Percentiles rank a stretch among this genome's conserved stretches.
phyloP scores from a whole-genome alignment of 2,113 vertebrate species.

The Tylochromis polylepis region DNA sequence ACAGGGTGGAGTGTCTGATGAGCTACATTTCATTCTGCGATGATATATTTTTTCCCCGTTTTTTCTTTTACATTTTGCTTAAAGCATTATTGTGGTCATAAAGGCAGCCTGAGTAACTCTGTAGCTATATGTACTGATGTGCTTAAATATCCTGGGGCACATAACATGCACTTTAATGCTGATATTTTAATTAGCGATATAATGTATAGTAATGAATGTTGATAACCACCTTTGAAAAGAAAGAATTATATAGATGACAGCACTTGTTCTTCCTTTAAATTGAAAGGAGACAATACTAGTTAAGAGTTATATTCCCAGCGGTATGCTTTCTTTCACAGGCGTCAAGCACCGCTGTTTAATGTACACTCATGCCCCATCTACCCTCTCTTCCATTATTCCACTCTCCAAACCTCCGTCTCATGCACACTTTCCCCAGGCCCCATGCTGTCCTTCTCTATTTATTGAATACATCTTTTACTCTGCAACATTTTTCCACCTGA shows the following conservation, averaged over 20 bases:
- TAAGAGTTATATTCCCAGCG: conserved; percentile 94
- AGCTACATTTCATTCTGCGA: neutral
- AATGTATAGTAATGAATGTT: neutral
- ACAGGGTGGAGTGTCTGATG: neutral
- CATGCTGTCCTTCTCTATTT: conserved; percentile 98
- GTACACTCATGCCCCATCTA: conserved; percentile 99
- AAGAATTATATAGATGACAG: conserved; percentile 82
- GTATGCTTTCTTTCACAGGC: conserved; percentile 86
- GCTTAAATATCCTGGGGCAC: neutral
- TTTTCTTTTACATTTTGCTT: neutral
- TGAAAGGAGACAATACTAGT: conserved; percentile 96
- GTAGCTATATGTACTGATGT: neutral
- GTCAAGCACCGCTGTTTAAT: conserved; percentile 95
- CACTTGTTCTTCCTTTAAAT: conserved; percentile 89
- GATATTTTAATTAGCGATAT: neutral
- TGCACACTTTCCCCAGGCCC: conserved; percentile 89
- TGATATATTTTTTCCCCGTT: accelerated
- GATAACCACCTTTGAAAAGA: conserved; percentile 17
- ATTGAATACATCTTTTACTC: conserved; percentile 99
- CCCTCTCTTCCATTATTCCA: conserved; percentile 91
- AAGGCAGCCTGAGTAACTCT: neutral
- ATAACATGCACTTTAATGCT: neutral
- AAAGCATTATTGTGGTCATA: neutral
- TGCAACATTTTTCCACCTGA: conserved; percentile 98
- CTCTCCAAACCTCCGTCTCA: conserved; percentile 93